phyloP scores from a whole-genome alignment of 2,113 vertebrate genomes.

The Brachyhypopomus gauderio region DNA sequence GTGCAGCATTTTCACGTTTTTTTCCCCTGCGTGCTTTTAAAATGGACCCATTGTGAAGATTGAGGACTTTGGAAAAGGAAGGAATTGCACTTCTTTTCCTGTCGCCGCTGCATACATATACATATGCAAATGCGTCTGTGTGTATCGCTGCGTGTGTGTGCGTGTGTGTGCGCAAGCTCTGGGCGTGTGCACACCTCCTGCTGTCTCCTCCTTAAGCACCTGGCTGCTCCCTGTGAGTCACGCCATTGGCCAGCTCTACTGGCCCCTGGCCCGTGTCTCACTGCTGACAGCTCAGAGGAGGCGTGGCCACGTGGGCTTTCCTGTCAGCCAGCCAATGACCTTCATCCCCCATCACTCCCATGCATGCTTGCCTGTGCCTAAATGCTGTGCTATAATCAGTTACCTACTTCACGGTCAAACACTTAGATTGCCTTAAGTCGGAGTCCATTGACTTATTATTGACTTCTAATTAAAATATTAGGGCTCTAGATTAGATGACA shows the following conservation, averaged over 20 bases:
- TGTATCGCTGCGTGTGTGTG: not conserved
- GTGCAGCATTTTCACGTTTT: constrained; percentile 44
- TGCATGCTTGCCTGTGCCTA: constrained; percentile 6
- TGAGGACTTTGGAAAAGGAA: constrained; percentile 26
- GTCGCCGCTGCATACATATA: not conserved
- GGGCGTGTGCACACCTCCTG: not conserved
- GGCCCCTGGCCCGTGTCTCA: not conserved
- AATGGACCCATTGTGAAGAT: constrained; percentile 1
- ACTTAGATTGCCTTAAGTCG: not conserved
- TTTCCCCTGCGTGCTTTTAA: not conserved
- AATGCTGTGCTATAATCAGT: constrained; percentile 9
- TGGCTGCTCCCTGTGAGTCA: not conserved
- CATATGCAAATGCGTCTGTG: not conserved
- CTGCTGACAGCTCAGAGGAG: not conserved
- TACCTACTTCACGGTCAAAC: not conserved
- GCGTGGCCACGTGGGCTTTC: not conserved
- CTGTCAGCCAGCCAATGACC: not conserved
- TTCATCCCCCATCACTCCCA: not conserved
- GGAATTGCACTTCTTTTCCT: constrained; percentile 8
- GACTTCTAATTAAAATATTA: not conserved
- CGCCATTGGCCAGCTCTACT: not conserved
- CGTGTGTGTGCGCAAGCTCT: not conserved
- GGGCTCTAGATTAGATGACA: not conserved
- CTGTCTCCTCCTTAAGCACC: not conserved
- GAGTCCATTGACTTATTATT: not conserved